Conservation (phyloP, 1,140 invertebrate genomes). For the Aphis gossypii region DNA sequence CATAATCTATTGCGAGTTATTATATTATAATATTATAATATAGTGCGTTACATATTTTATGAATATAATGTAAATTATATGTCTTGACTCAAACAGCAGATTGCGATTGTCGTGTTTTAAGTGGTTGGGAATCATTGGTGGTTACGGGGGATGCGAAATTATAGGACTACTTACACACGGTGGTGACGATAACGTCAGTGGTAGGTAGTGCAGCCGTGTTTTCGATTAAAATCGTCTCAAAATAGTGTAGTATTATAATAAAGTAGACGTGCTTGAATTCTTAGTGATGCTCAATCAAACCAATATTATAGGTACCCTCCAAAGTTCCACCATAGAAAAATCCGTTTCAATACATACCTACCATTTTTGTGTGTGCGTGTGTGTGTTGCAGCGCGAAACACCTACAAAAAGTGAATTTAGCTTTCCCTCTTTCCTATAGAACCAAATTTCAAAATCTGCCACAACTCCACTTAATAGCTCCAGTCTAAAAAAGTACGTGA, state of each 20-base stretch:
- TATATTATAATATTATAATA: constrained; percentile 6
- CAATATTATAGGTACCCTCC: not conserved
- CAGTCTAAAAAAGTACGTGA: not conserved
- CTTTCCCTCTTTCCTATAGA: not conserved
- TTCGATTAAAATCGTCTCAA: not conserved
- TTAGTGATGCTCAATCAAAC: not conserved
- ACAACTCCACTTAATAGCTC: not conserved
- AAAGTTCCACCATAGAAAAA: not conserved
- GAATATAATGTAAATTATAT: not conserved
- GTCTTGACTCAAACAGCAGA: not conserved
- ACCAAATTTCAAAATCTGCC: not conserved
- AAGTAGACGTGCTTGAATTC: not conserved
- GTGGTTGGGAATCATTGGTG: not conserved
- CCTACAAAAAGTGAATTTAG: not conserved
- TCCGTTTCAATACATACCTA: not conserved
- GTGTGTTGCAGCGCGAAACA: not conserved
- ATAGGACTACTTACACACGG: no score
- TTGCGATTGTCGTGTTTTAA: not conserved
- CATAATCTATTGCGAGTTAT: not conserved
- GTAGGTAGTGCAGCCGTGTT: not conserved
- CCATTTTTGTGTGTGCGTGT: not conserved
- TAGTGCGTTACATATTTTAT: not conserved
- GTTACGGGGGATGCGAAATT: not conserved
- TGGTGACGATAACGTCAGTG: not conserved
- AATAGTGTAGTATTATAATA: not conserved